Percentiles rank a stretch among this genome's conserved stretches.
phyloP scores from a whole-genome alignment of 2,113 vertebrate species.

The Willisornis vidua region DNA sequence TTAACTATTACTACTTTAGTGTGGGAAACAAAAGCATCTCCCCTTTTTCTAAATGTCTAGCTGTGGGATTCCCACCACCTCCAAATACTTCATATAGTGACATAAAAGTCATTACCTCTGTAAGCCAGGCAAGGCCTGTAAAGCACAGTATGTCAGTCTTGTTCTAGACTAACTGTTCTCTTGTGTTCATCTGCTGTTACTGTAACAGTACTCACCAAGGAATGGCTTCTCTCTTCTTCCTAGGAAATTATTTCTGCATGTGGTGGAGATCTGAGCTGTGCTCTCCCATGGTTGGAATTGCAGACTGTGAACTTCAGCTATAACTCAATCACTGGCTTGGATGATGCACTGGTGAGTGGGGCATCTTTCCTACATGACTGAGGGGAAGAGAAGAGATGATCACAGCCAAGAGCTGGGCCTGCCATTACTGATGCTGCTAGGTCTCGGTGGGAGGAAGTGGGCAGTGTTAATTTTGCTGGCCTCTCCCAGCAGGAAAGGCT shows the following conservation, averaged over 20 bases:
- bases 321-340: slow-evolving; percentile 86
- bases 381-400: background rate
- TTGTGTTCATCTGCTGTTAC: background rate
- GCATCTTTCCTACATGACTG: background rate
- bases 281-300: slow-evolving; percentile 92
- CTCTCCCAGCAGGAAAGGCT: background rate
- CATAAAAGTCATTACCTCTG: background rate
- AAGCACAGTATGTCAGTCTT: background rate
- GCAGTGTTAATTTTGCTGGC: background rate
- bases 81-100: background rate
- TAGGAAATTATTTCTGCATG: slow-evolving; percentile 94
- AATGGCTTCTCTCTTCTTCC: background rate
- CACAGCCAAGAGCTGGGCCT: background rate
- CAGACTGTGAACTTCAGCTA: slow-evolving; percentile 94
- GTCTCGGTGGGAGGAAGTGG: background rate
- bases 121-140: background rate
- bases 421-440: background rate
- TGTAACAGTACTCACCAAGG: background rate
- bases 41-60: background rate
- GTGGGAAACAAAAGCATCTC: background rate
- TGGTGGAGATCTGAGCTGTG: slow-evolving; percentile 93
- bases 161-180: background rate
- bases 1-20: background rate
- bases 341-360: slow-evolving; percentile 89
- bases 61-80: background rate